Percentiles rank a stretch among this genome's conserved stretches.
phyloP scores from a whole-genome alignment of 2,888 invertebrate genomes.

The Andrena praecox region DNA sequence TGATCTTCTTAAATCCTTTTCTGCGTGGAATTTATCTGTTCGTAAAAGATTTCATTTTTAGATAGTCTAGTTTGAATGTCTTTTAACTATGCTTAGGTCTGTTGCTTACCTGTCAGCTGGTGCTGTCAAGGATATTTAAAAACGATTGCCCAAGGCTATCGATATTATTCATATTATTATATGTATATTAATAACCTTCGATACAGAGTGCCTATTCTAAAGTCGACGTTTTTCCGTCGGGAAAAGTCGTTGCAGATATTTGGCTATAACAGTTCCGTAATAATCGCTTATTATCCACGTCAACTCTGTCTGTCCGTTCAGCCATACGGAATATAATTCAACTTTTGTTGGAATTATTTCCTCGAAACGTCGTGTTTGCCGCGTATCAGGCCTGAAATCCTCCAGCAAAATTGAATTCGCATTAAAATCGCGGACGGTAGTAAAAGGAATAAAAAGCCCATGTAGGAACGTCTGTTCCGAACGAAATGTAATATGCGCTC shows the following conservation, averaged over 20 bases:
- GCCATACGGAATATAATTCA: slow-evolving; percentile 13
- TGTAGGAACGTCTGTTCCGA: slow-evolving; percentile 13
- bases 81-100: too few species aligned
- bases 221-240: too few species aligned
- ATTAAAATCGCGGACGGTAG: slow-evolving; percentile 17
- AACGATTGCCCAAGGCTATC: too few species aligned
- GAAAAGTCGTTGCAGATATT: not conserved
- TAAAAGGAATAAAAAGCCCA: slow-evolving; percentile 12
- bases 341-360: slow-evolving; percentile 20
- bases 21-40: too few species aligned
- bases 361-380: slow-evolving; percentile 3
- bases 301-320: slow-evolving; percentile 22
- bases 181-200: too few species aligned
- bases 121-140: too few species aligned
- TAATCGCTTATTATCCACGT: slow-evolving; percentile 34
- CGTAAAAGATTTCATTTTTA: too few species aligned
- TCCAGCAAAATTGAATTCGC: slow-evolving; percentile 23
- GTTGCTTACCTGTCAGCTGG: too few species aligned
- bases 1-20: too few species aligned
- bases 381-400: slow-evolving; percentile 2
- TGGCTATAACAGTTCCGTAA: slow-evolving; percentile 1
- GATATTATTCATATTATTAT: too few species aligned
- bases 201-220: not conserved
- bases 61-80: too few species aligned
- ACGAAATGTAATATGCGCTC: slow-evolving; percentile 33